Base-by-base conservation (phyloP, 2,888 invertebrate genomes). In the Pseudanteris insignis region DNA sequence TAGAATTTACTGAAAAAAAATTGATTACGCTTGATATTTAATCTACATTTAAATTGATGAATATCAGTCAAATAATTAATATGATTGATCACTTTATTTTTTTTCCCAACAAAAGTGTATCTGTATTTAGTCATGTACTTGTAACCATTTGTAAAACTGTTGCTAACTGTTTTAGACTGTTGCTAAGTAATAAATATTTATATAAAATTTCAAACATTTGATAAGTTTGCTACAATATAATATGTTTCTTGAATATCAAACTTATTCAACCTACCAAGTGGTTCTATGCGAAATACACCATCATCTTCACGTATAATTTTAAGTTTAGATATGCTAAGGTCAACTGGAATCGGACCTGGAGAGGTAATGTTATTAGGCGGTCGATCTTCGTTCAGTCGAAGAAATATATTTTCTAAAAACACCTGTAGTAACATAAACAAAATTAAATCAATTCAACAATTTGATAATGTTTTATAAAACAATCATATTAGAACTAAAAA, bases 331-430 rank as follows among this genome's bases (percentile, higher is more conserved):
- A 94, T 86, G 66, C 85, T 86, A 41, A 94, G 73, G 81, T 91
- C 88, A 11, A 93, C 83, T 0, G 94, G 94, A 64, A 90, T 85
- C 1, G 92, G 89, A 0, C 90, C 91, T 0, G 92, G 92, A 1
- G 92, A 90, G 2, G 91, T 90, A 63, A 91, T 89, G 72, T 88
- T 88, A 43, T 88, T 88, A 1, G 89, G 88, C 1, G 89, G 91
- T 40, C 92, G 86, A 82, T 95, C 94, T 81, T 94, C 94, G 72
- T 89, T 86, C 65, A 94, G 81, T 72, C 88, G 88, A 6, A 93
- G 79, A 50, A 86, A 86, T 36, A 92, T 85, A 76, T 91, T 90
- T 75, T 91, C 89, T 74, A 93, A 79, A 62, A 18, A 18, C 18
- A 18, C 18, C 18, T 18, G 18, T 3, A 18, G 6, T 18, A 6